These are phyloP conservation scores for Tethea ocularis DNA, from an alignment of 2,888 invertebrate genomes.

Conservation along the genomic window DNA sequence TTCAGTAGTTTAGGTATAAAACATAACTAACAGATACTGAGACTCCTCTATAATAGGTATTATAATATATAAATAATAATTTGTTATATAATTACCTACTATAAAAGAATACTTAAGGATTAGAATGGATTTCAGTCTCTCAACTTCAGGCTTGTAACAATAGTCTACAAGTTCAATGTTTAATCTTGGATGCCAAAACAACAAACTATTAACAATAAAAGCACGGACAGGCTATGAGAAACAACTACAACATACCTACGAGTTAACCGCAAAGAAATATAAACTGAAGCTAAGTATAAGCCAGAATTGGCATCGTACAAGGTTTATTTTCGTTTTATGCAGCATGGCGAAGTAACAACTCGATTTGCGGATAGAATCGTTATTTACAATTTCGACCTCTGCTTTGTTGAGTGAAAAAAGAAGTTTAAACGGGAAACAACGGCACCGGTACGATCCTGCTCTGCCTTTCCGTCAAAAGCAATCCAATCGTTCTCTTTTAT, in stretches of 20 bases:
- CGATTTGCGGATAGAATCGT: slow-evolving; percentile 46
- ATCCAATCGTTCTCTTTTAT: slow-evolving; percentile 75
- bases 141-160: background rate
- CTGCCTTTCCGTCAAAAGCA: slow-evolving; percentile 71
- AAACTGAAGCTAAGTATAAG: slow-evolving; percentile 35
- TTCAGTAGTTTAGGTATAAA: too few species aligned
- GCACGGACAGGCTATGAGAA: slow-evolving; percentile 3
- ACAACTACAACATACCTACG: slow-evolving; percentile 19
- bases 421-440: slow-evolving; percentile 50
- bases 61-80: too few species aligned
- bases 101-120: too few species aligned
- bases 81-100: too few species aligned
- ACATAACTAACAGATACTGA: too few species aligned
- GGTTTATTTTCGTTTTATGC: slow-evolving; percentile 50
- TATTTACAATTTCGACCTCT: slow-evolving; percentile 38
- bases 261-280: slow-evolving; percentile 28
- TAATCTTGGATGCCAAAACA: background rate
- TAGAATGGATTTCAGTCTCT: background rate
- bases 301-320: slow-evolving; percentile 37
- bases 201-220: background rate
- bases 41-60: too few species aligned
- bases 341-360: slow-evolving; percentile 48
- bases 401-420: slow-evolving; percentile 26
- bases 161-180: background rate
- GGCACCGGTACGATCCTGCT: slow-evolving; percentile 48